Evolutionary conservation across 2,888 invertebrate species (phyloP).

Genomic region (Mythimna pallens): DNA sequence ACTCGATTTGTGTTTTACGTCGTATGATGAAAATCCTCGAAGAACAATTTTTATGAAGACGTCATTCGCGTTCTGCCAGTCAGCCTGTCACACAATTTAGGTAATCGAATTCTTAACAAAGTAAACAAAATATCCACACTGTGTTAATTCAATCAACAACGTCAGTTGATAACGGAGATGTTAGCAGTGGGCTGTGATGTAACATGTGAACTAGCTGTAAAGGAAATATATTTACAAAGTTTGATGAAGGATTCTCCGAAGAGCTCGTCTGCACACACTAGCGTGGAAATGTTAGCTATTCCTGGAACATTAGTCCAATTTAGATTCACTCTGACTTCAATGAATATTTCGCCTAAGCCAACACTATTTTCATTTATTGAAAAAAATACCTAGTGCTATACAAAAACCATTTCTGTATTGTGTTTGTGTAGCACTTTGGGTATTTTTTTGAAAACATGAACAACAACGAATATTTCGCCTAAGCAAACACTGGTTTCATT

Average conservation of each 20-base stretch:
- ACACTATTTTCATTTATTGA: background rate
- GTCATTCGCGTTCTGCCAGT: no score
- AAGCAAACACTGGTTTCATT: background rate
- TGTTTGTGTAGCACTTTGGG: background rate
- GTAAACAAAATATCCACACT: background rate
- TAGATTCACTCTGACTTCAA: constrained; percentile 8
- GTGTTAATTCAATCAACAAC: background rate
- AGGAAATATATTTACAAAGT: constrained; percentile 31
- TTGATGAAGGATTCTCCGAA: constrained; percentile 28
- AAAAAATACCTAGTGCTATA: background rate
- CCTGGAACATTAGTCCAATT: constrained; percentile 14
- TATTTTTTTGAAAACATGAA: background rate
- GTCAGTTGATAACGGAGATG: constrained; percentile 2
- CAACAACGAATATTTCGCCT: background rate
- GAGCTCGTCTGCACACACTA: background rate
- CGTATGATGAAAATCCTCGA: no score
- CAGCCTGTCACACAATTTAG: no score
- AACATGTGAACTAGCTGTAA: constrained; percentile 12
- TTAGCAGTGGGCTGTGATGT: constrained; percentile 1
- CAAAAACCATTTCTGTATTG: background rate
- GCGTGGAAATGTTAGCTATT: background rate
- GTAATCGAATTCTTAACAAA: background rate
- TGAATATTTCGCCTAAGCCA: background rate
- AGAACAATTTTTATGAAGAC: no score
- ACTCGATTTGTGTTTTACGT: no score